Evolutionary conservation across 2,113 vertebrate species (phyloP).

Genomic region (Syrrhaptes paradoxus): DNA sequence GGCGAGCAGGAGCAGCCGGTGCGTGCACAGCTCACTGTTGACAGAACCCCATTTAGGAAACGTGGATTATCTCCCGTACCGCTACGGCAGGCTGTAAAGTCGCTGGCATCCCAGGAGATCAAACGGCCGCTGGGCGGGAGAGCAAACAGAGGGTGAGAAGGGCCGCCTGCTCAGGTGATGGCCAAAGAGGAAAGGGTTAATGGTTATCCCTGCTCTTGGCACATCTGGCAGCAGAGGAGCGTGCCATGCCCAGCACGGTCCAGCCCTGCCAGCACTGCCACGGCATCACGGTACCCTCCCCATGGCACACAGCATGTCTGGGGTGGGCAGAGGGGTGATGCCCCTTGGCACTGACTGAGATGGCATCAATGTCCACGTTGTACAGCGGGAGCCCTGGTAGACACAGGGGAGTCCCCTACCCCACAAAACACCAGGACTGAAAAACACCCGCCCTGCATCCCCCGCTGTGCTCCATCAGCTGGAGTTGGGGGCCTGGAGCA

Average conservation of each 20-base stretch:
- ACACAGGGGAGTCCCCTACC: not conserved
- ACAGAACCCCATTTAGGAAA: conserved; percentile 31
- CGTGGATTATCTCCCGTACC: rapidly evolving
- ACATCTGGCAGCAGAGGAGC: not conserved
- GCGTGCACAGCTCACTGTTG: not conserved
- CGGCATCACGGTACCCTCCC: not conserved
- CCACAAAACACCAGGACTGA: not conserved
- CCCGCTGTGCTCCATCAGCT: not conserved
- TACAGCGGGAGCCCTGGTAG: not conserved
- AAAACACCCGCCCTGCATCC: rapidly evolving
- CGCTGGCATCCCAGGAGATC: not conserved
- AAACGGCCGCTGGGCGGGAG: not conserved
- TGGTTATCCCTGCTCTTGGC: not conserved
- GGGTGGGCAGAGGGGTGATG: not conserved
- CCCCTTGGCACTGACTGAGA: not conserved
- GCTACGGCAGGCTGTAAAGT: not conserved
- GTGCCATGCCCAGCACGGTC: not conserved
- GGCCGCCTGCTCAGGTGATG: not conserved
- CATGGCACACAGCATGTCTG: rapidly evolving
- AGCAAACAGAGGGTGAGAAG: conserved; percentile 20
- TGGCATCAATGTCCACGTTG: not conserved
- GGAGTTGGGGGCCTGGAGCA: not conserved
- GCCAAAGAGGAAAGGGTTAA: conserved; percentile 14
- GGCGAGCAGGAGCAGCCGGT: rapidly evolving
- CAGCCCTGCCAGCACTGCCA: not conserved